Percentiles rank a stretch among this genome's conserved stretches.
Evolutionary conservation across 1,140 invertebrate species (phyloP).

Genomic region (Eriocheir sinensis): DNA sequence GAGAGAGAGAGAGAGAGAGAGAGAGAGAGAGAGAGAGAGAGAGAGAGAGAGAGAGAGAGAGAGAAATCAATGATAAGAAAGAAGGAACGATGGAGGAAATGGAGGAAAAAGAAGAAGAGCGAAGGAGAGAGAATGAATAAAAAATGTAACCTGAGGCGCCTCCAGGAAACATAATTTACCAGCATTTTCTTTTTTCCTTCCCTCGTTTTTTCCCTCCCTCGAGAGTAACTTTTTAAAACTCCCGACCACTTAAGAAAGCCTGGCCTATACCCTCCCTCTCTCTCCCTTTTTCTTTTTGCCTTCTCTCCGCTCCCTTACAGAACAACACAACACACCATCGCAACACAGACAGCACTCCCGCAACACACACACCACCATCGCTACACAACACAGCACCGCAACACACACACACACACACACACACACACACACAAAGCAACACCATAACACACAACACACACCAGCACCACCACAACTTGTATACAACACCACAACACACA

Average conservation of each 20-base stretch:
- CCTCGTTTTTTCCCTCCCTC: neutral
- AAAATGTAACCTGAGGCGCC: constrained; percentile 25
- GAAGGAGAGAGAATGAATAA: neutral
- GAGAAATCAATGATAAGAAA: neutral
- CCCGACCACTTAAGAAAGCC: neutral
- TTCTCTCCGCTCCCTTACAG: neutral
- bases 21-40: too few species aligned
- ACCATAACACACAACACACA: too few species aligned
- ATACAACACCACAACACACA: too few species aligned
- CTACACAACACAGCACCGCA: too few species aligned
- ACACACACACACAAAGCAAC: too few species aligned
- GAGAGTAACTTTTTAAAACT: too few species aligned
- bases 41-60: too few species aligned
- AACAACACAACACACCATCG: neutral
- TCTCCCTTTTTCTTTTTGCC: neutral
- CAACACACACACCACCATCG: neutral
- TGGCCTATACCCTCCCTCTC: neutral
- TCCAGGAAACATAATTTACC: constrained; percentile 6
- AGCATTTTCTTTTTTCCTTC: neutral
- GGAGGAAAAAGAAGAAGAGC: neutral
- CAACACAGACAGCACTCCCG: neutral
- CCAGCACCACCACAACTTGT: too few species aligned
- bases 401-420: too few species aligned
- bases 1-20: too few species aligned
- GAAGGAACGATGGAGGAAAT: neutral